Evolutionary conservation across 2,797 vertebrate genomes (phyloP).

Genomic region (Tokudaia muenninki): DNA sequence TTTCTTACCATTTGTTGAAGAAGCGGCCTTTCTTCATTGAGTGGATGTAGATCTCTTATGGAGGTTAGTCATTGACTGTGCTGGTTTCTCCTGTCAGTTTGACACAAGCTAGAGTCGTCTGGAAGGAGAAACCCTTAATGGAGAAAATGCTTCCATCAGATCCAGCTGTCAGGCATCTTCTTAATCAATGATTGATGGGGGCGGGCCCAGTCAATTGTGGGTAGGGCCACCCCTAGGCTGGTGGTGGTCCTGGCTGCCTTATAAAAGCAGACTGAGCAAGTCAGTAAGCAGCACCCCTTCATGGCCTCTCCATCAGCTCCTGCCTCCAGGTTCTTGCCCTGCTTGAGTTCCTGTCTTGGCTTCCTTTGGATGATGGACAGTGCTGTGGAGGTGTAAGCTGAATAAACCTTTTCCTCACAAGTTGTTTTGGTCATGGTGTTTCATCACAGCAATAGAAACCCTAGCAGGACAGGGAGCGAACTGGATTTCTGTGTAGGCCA

Average conservation of each 20-base stretch:
- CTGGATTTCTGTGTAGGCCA: not conserved
- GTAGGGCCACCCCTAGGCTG: not conserved
- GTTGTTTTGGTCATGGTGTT: not conserved
- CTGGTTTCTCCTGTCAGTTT: not conserved
- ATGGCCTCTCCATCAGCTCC: not conserved
- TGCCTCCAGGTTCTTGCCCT: not conserved
- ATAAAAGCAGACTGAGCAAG: not conserved
- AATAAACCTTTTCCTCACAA: not conserved
- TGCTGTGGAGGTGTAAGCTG: not conserved
- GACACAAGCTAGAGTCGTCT: not conserved
- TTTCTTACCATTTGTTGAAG: not conserved
- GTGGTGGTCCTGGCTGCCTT: not conserved
- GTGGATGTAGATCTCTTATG: too few relatives aligned
- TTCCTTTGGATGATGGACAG: not conserved
- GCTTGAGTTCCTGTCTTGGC: not conserved
- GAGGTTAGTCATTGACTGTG: not conserved
- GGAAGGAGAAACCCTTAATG: not conserved
- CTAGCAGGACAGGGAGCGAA: not conserved
- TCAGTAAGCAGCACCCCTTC: not conserved
- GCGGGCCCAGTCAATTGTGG: not conserved
- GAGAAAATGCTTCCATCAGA: not conserved
- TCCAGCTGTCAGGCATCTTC: not conserved
- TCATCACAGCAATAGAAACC: not conserved
- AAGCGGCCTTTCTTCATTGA: not conserved
- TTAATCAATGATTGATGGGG: not conserved